Percentiles rank a stretch among this genome's conserved stretches.
Evolutionary conservation across 2,113 vertebrate species (phyloP).

Genomic region (Oreocharis arfaki): DNA sequence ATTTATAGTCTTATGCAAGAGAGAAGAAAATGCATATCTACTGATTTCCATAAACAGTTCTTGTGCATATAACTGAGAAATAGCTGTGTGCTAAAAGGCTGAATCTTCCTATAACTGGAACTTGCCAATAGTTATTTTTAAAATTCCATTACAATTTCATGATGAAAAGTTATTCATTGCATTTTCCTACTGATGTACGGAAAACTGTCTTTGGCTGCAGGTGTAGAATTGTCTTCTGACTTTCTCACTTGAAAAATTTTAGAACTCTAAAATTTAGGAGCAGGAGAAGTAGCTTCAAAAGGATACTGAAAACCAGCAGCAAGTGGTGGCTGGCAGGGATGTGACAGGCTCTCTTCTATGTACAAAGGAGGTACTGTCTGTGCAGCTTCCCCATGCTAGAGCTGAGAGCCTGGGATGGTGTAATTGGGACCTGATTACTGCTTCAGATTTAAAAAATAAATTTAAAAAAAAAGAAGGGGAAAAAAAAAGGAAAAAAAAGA

Average conservation of each 20-base stretch:
- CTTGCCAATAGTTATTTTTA: background rate
- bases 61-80: background rate
- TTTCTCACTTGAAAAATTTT: background rate
- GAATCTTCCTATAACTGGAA: background rate
- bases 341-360: background rate
- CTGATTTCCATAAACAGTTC: background rate
- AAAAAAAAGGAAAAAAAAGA: background rate
- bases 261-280: background rate
- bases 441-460: background rate
- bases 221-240: background rate
- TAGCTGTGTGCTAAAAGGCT: background rate
- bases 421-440: background rate
- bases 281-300: background rate
- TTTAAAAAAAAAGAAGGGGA: background rate
- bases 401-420: rapidly evolving
- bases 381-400: background rate
- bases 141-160: background rate
- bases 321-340: background rate
- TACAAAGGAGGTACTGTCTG: rapidly evolving
- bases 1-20: background rate
- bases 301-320: background rate
- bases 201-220: background rate
- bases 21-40: background rate
- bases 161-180: background rate
- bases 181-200: background rate